Percentiles rank a stretch among this genome's conserved stretches.
Conservation (phyloP, 2,888 invertebrate genomes). For the Lycia hirtaria region DNA sequence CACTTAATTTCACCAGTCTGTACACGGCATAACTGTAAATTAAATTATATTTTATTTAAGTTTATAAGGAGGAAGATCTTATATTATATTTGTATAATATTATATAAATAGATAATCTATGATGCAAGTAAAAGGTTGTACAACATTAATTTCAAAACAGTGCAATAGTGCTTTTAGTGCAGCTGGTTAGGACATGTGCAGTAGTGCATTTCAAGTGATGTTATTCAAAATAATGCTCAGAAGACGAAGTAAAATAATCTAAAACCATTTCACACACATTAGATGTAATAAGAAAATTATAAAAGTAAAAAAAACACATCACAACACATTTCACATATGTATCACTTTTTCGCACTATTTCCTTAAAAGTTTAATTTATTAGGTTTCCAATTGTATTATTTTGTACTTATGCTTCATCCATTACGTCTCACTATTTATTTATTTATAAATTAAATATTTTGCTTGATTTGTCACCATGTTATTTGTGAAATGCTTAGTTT, state of each 20-base stretch:
- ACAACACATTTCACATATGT: background rate
- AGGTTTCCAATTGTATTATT: too few species aligned
- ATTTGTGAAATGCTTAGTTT: background rate
- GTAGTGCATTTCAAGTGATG: conserved; percentile 8
- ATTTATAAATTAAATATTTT: too few species aligned
- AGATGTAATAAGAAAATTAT: conserved; percentile 21
- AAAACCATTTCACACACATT: conserved; percentile 17
- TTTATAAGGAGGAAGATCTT: too few species aligned
- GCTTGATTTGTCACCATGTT: background rate
- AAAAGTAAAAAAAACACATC: conserved; percentile 42
- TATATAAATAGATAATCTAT: too few species aligned
- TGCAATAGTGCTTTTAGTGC: conserved; percentile 34
- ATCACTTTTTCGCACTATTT: background rate
- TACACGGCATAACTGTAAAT: too few species aligned
- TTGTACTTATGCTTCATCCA: too few species aligned
- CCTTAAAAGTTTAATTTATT: too few species aligned
- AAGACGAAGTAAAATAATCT: conserved; percentile 23
- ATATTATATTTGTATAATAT: too few species aligned
- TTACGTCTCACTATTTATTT: too few species aligned
- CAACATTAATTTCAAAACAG: background rate
- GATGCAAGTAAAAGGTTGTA: background rate
- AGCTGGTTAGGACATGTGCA: conserved; percentile 35
- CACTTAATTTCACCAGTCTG: too few species aligned
- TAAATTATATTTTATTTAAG: too few species aligned
- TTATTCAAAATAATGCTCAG: background rate